Percentiles rank a stretch among this genome's conserved stretches.
Conservation (phyloP, 2,797 vertebrate genomes). For the Gila robusta region DNA sequence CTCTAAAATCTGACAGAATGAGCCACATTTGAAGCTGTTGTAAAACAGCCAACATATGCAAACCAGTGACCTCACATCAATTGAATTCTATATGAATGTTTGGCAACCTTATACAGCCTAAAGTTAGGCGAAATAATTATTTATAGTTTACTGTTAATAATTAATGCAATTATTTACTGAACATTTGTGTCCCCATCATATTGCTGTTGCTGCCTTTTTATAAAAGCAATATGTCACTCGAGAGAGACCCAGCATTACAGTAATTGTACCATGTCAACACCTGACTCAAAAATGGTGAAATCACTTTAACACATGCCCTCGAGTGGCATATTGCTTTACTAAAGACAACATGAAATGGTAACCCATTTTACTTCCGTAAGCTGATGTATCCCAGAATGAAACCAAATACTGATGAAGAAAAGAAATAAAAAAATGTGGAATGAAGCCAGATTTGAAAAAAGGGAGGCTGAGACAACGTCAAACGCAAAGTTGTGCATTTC, state of each 20-base stretch:
- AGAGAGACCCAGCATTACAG: neutral
- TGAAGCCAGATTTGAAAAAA: neutral
- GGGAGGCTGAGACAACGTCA: neutral
- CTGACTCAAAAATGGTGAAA: constrained; percentile 12
- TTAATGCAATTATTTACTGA: neutral
- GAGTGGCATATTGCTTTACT: neutral
- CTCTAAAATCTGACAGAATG: constrained; percentile 4
- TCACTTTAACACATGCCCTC: neutral
- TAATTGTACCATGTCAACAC: neutral
- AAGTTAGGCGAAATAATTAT: neutral
- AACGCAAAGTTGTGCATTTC: neutral
- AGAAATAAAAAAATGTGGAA: neutral
- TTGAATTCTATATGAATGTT: neutral
- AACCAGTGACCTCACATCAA: constrained; percentile 4
- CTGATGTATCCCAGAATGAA: neutral
- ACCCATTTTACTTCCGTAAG: neutral
- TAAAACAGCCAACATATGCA: constrained; percentile 6
- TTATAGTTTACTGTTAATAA: constrained; percentile 5
- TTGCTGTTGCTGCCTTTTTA: neutral
- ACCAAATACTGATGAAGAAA: neutral
- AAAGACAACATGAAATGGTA: neutral
- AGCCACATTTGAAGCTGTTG: neutral
- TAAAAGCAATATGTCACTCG: constrained; percentile 8
- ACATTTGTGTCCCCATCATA: neutral
- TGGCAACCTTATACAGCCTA: neutral